Evolutionary conservation across 1,140 invertebrate genomes (phyloP).

Genomic region (Grapholita molesta): DNA sequence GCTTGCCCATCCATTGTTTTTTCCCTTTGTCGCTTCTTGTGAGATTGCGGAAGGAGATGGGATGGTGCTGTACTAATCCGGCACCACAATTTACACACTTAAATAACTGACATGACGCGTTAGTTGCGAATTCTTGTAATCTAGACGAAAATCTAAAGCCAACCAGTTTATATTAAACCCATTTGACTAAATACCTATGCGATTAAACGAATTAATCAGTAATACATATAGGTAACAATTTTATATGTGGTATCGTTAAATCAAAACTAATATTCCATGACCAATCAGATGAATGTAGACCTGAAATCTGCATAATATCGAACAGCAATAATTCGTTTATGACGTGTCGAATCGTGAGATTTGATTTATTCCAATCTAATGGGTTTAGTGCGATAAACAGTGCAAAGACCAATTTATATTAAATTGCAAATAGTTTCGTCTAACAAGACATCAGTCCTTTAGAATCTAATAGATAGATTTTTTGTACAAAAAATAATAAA

Average conservation of each 20-base stretch:
- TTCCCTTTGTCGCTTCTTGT: too few species aligned
- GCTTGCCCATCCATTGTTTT: too few species aligned
- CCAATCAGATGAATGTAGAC: background rate
- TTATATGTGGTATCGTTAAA: background rate
- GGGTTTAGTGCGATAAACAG: background rate
- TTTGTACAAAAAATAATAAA: too few species aligned
- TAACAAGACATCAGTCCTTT: background rate
- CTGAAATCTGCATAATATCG: conserved; percentile 16
- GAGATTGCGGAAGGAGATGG: too few species aligned
- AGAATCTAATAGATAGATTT: too few species aligned
- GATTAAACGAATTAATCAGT: background rate
- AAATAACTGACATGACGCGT: too few species aligned
- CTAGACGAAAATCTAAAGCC: too few species aligned
- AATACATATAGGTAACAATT: background rate
- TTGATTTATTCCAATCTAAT: conserved; percentile 11
- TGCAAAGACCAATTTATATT: background rate
- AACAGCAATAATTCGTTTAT: background rate
- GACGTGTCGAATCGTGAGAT: background rate
- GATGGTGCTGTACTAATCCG: too few species aligned
- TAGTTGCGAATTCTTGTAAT: too few species aligned
- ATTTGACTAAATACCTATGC: background rate
- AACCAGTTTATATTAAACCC: background rate
- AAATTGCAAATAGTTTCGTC: background rate
- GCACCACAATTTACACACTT: too few species aligned
- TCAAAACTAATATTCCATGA: conserved; percentile 9